Evolutionary conservation across 2,113 vertebrate genomes (phyloP).

Genomic region (Agapornis roseicollis): DNA sequence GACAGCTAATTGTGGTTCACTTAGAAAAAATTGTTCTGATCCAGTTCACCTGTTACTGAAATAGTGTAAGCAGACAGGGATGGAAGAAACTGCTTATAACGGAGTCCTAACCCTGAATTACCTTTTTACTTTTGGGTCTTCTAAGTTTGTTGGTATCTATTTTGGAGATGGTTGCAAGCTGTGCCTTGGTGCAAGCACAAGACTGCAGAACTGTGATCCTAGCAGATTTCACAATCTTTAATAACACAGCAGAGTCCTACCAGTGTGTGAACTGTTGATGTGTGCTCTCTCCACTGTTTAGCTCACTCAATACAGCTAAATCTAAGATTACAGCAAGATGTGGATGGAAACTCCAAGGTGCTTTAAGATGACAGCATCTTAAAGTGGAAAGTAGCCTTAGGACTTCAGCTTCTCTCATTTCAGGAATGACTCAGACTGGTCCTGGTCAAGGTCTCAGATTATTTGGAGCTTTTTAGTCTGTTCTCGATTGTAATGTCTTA

Average conservation of each 20-base stretch:
- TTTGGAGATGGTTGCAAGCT: background rate
- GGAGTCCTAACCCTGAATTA: background rate
- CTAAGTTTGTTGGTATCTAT: fast-evolving
- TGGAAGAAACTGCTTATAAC: background rate
- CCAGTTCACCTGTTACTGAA: background rate
- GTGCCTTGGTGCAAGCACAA: fast-evolving
- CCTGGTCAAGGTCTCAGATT: background rate
- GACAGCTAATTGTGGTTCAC: background rate
- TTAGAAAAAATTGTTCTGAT: background rate
- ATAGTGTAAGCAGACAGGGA: background rate
- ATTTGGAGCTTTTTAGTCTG: background rate
- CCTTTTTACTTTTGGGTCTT: background rate
- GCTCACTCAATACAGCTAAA: background rate
- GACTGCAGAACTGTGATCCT: background rate
- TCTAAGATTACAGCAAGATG: background rate
- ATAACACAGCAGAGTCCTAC: background rate
- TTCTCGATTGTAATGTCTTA: fast-evolving
- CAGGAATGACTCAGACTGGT: background rate
- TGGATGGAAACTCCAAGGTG: fast-evolving
- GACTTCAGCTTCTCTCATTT: background rate
- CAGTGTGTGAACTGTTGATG: background rate
- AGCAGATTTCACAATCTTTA: background rate
- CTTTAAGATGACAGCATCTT: background rate
- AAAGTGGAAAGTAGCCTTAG: background rate
- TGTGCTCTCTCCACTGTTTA: background rate